Evolutionary conservation across 2,888 invertebrate genomes (phyloP).

Genomic region (Tethea ocularis): DNA sequence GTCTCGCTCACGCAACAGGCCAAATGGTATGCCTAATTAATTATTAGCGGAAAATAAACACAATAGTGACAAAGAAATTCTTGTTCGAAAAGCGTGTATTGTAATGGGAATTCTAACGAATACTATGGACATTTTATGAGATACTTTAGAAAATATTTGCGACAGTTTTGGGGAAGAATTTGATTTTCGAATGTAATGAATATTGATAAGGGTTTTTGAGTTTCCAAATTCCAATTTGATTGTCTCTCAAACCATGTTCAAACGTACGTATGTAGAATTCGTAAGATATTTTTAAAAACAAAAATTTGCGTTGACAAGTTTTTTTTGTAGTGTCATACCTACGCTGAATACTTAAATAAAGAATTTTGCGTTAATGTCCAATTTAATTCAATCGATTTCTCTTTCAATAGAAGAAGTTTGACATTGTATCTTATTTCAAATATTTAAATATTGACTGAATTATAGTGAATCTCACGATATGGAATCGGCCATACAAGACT

Average conservation of each 20-base stretch:
- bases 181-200: not conserved
- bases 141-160: slow-evolving; percentile 17
- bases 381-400: not conserved
- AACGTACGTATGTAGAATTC: not conserved
- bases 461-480: no score
- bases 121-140: slow-evolving; percentile 11
- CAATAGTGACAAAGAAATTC: slow-evolving; percentile 18
- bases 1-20: not conserved
- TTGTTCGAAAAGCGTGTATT: slow-evolving; percentile 21
- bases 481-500: no score
- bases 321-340: not conserved
- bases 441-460: no score
- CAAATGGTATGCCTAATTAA: slow-evolving; percentile 30
- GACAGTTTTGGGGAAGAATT: slow-evolving; percentile 12
- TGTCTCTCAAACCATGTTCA: not conserved
- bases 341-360: not conserved
- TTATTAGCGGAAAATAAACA: slow-evolving; percentile 22
- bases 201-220: slow-evolving; percentile 5
- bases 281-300: not conserved
- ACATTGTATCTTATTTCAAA: not conserved
- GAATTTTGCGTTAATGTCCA: not conserved
- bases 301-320: not conserved
- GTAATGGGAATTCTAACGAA: slow-evolving; percentile 32
- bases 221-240: not conserved
- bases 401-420: not conserved